phyloP scores from a whole-genome alignment of 2,888 invertebrate genomes.

The Cerastis rubricosa region DNA sequence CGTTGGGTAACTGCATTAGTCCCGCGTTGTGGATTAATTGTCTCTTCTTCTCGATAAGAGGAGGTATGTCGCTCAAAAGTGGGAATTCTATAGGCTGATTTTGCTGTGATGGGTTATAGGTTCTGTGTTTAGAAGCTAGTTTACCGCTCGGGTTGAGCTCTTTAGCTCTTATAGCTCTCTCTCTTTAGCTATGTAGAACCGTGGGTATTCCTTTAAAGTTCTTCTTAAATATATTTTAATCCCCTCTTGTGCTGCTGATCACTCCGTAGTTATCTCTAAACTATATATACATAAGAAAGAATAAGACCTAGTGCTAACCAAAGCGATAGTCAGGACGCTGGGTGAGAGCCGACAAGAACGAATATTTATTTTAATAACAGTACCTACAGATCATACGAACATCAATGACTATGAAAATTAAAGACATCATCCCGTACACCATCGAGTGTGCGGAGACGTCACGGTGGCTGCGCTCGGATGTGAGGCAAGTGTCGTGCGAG shows the following conservation, averaged over 20 bases:
- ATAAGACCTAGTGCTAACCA: not conserved
- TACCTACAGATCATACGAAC: not conserved
- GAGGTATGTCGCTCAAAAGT: not conserved
- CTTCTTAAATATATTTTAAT: not conserved
- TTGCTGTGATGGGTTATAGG: not conserved
- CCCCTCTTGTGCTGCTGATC: not conserved
- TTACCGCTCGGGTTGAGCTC: not conserved
- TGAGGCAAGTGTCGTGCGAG: conserved; percentile 77
- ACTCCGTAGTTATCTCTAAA: not conserved
- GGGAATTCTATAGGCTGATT: not conserved
- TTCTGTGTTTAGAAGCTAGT: not conserved
- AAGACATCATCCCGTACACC: conserved; percentile 58
- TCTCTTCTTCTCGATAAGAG: not conserved
- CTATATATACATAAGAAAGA: not conserved
- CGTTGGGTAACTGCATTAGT: not conserved
- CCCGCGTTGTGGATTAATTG: not conserved
- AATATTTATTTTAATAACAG: not conserved
- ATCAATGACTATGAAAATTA: not conserved
- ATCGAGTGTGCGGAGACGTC: conserved; percentile 57
- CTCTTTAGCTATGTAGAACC: no score
- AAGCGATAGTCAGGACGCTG: not conserved
- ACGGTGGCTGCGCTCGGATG: conserved; percentile 79
- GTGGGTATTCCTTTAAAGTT: not conserved
- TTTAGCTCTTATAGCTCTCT: not conserved
- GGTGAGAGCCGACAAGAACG: not conserved